Evolutionary conservation across 2,888 invertebrate species (phyloP), one percentile per base, ranked within the genome.

Genomic region (Drosophila lutescens): DNA sequence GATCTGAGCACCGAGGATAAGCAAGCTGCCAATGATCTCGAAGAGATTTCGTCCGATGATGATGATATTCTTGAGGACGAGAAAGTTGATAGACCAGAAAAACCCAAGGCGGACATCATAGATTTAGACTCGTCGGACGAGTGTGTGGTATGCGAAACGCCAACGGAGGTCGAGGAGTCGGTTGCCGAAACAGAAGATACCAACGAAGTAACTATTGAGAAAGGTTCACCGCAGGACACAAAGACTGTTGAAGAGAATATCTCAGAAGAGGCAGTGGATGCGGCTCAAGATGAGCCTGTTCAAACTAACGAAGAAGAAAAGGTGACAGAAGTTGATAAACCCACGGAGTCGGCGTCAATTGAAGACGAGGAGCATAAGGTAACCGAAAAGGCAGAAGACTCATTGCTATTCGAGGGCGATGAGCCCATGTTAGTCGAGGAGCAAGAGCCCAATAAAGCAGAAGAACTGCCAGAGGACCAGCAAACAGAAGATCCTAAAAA

Each of bases 61-160:
- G 79, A 57, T n/a, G 26, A 41, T 41, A 59, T 38, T 43, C 17
- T 41, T 10, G 41, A 50, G 20, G 20, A 41, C 4, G 32, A 44
- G 1, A 17, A 17, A 9, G 17, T 12, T 2, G 20, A 30, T n/a
- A 36, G 38, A 4, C 0, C 10, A 8, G 40, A 23, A 41, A 34
- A 47, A n/a, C 41, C 17, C 12, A 15, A 32, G 23, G 23, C n/a
- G n/a, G 62, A 43, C 5, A 34, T 84, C 23, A 80, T 88, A 23
- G 78, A 84, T 53, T 43, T 88, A 10, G 80, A 84, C 47, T 69
- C 84, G 12, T 68, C 71, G 0, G 70, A 76, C 23, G 86, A 88
- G 43, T 46, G 34, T 49, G 10, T 41, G n/a, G 32, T 32, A 4
- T 47, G 46, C 13, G 62, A 61, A 12, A 20, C 32, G 3, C 2